These are phyloP conservation scores for Heteromyza rotundicornis DNA, from an alignment of 2,888 invertebrate genomes.

Conservation along the genomic window DNA sequence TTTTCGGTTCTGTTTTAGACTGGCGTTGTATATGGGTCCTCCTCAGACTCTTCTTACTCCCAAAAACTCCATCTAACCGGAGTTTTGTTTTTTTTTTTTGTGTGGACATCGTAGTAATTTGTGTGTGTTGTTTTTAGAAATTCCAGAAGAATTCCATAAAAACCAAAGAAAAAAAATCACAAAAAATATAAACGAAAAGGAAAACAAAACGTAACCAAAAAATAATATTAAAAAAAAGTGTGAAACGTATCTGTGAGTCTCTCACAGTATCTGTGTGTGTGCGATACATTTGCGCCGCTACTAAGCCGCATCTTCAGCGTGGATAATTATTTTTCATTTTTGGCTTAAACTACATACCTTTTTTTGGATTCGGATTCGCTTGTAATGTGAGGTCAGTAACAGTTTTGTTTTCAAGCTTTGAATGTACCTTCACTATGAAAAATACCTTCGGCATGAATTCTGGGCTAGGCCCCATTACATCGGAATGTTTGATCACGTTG, in stretches of 20 bases:
- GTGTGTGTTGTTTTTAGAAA: neutral
- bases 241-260: neutral
- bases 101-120: no score
- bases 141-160: neutral
- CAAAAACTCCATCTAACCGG: no score
- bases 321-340: neutral
- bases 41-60: neutral
- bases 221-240: no score
- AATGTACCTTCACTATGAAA: neutral
- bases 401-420: slow-evolving; percentile 7
- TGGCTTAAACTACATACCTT: no score
- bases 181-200: no score
- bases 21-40: neutral
- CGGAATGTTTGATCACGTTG: no score
- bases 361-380: slow-evolving; percentile 15
- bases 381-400: slow-evolving; percentile 53
- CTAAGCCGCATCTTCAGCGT: neutral
- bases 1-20: neutral
- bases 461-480: no score
- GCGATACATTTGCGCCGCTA: neutral
- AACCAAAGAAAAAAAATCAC: neutral
- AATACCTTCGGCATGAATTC: no score
- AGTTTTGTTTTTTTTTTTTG: no score
- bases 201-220: no score
- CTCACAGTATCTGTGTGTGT: no score